These are phyloP conservation scores for Cebidichthys violaceus DNA, from an alignment of 2,113 vertebrate genomes.

Conservation along the genomic window DNA sequence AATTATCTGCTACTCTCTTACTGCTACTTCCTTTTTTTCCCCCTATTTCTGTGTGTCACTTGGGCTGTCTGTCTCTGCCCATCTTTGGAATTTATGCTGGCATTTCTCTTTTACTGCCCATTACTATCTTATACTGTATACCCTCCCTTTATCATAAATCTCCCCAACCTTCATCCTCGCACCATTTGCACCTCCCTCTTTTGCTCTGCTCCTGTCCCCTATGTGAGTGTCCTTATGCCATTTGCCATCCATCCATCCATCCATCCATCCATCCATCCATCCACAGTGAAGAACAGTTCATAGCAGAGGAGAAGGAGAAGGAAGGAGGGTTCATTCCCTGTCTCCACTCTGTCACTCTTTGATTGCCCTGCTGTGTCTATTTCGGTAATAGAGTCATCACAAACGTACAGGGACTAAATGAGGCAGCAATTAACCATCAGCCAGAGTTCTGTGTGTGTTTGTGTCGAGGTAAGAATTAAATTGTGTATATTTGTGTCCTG, in stretches of 20 bases:
- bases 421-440: slow-evolving; percentile 53
- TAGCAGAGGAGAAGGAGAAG: background rate
- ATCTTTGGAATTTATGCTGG: slow-evolving; percentile 53
- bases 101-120: slow-evolving; percentile 54
- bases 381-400: slow-evolving; percentile 42
- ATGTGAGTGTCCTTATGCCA: background rate
- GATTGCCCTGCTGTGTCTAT: slow-evolving; percentile 42
- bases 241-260: background rate
- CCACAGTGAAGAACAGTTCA: background rate
- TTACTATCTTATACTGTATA: slow-evolving; percentile 51
- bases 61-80: slow-evolving; percentile 39
- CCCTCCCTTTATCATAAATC: slow-evolving; percentile 51
- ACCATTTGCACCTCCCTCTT: slow-evolving; percentile 14
- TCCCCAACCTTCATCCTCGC: slow-evolving; percentile 10
- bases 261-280: slow-evolving; percentile 19
- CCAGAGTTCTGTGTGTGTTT: slow-evolving; percentile 12
- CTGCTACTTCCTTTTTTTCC: slow-evolving; percentile 23
- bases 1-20: slow-evolving; percentile 62
- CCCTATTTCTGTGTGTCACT: slow-evolving; percentile 36
- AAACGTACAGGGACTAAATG: slow-evolving; percentile 51
- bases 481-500: background rate
- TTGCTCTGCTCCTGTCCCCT: background rate
- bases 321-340: slow-evolving; percentile 10
- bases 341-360: slow-evolving; percentile 34
- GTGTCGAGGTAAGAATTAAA: background rate